A percentile compares a stretch with the other conserved stretches of the same genome.
phyloP scores from a whole-genome alignment of 2,113 vertebrate genomes.

The Sinocyclocheilus anshuiensis region DNA sequence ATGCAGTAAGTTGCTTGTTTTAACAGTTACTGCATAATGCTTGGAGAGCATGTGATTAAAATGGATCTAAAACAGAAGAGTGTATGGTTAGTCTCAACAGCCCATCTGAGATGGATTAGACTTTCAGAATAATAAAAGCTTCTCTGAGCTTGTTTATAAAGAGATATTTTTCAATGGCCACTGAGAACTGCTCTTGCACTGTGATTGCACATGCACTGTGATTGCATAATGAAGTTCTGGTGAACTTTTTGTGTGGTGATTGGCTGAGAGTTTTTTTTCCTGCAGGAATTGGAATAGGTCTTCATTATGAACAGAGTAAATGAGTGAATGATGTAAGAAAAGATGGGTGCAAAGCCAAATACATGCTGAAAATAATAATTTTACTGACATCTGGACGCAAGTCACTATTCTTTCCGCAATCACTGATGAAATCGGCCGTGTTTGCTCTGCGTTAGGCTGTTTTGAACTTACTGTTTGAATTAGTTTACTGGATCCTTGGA shows the following conservation, averaged over 20 bases:
- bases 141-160: neutral
- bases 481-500: too few species aligned
- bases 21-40: neutral
- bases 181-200: neutral
- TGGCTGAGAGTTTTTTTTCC: neutral
- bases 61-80: neutral
- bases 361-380: too few species aligned
- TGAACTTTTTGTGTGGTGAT: neutral
- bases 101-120: neutral
- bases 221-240: conserved; percentile 10
- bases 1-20: neutral
- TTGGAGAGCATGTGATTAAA: neutral
- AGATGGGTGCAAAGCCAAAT: neutral
- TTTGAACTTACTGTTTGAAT: too few species aligned
- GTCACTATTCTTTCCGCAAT: too few species aligned
- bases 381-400: too few species aligned
- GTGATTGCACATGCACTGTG: neutral
- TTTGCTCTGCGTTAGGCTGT: too few species aligned
- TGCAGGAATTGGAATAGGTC: neutral
- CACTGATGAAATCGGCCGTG: too few species aligned
- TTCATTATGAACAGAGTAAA: neutral
- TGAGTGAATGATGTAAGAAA: neutral
- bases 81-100: neutral
- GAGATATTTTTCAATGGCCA: neutral
- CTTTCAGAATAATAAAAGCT: neutral